phyloP scores from a whole-genome alignment of 37 sponge, comb jelly and placozoan species.

The Agelas oroides region DNA sequence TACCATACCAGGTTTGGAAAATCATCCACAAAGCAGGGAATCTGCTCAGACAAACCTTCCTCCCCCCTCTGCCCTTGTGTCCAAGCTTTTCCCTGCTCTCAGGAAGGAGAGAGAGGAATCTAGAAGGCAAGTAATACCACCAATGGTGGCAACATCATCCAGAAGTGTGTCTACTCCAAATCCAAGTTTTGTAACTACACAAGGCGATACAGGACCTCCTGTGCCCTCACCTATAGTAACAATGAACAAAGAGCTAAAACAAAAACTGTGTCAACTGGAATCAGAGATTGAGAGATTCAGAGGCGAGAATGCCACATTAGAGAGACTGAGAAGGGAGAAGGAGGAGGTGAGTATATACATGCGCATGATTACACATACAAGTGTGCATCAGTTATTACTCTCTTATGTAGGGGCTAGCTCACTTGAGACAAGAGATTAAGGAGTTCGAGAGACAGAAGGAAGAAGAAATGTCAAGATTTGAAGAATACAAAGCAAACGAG shows the following conservation, averaged over 20 bases:
- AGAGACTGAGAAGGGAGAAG: slow-evolving; percentile 64
- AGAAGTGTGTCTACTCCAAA: too few relatives aligned
- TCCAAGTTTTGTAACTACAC: too few relatives aligned
- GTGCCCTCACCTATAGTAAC: too few relatives aligned
- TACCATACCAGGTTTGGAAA: too few relatives aligned
- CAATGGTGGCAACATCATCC: too few relatives aligned
- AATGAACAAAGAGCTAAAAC: slow-evolving; percentile 46
- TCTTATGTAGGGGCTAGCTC: slow-evolving; percentile 36
- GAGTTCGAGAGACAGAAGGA: slow-evolving; percentile 77
- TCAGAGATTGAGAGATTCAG: slow-evolving; percentile 73
- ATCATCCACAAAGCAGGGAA: too few relatives aligned
- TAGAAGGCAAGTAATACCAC: neutral
- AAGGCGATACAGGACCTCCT: neutral
- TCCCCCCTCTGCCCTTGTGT: slow-evolving; percentile 73
- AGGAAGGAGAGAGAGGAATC: slow-evolving; percentile 4
- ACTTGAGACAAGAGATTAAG: slow-evolving; percentile 61
- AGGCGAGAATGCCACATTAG: slow-evolving; percentile 66
- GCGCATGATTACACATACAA: too few relatives aligned
- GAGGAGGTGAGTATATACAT: slow-evolving; percentile 66
- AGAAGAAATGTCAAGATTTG: slow-evolving; percentile 67
- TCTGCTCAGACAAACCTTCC: neutral
- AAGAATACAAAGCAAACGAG: slow-evolving; percentile 79
- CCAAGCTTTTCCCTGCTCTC: slow-evolving; percentile 80
- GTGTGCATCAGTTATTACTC: too few relatives aligned
- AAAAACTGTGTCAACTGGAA: slow-evolving; percentile 78